Evolutionary conservation across 2,797 vertebrate genomes (phyloP), one percentile per base, ranked within the genome.

Genomic region (Aplochiton taeniatus): DNA sequence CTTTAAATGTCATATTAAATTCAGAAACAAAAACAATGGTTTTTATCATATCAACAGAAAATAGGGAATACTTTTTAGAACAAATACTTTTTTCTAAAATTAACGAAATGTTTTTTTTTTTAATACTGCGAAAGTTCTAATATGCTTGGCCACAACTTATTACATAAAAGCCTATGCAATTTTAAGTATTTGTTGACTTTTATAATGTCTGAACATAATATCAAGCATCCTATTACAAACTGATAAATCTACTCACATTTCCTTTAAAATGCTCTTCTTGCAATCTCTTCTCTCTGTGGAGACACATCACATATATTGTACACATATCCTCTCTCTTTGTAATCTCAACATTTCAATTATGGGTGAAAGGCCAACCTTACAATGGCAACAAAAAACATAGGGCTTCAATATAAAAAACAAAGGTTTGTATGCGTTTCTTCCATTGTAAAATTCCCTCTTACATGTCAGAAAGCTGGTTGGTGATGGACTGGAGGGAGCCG

Each of bases 211-310:
- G n/a, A n/a, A n/a, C n/a, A n/a, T n/a, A n/a, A n/a, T n/a, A n/a
- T n/a, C n/a, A n/a, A n/a, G n/a, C n/a, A n/a, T n/a, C n/a, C n/a
- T n/a, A n/a, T n/a, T n/a, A n/a, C 4, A 16, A 58, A 7, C 11
- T 14, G 31, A 56, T 19, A 47, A 61, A 48, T 47, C 12, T n/a
- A 52, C 65, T 53, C 18, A 66, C 65, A 58, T 44, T 51, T 67
- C 57, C 65, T 59, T 67, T 67, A 13, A 60, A 46, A 45, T 67
- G 48, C 41, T 59, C 56, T 41, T 60, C 49, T 13, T 53, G 43
- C n/a, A 67, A 49, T 16, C 16, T 59, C 14, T 60, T 56, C 54
- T 60, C 41, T 52, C 65, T 67, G 49, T 9, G 51, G 14, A 41
- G 44, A 52, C 11, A 12, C 19, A 55, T 12, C 13, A 7, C 17